Percentiles rank a stretch among this genome's conserved stretches.
These are phyloP conservation scores for Thalpophila matura DNA, from an alignment of 2,888 invertebrate genomes.

Conservation along the genomic window DNA sequence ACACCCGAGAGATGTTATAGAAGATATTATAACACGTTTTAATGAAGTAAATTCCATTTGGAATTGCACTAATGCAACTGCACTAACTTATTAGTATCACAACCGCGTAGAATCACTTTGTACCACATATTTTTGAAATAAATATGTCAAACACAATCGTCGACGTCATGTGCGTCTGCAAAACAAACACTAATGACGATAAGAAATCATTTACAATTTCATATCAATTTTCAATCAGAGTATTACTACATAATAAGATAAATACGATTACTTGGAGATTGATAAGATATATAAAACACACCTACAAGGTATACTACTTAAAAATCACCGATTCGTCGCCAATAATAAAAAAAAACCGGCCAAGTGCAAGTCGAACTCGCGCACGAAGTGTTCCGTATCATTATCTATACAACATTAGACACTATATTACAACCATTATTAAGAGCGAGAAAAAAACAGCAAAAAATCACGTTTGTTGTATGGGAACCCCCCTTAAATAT, in stretches of 20 bases:
- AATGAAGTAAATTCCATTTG: constrained; percentile 23
- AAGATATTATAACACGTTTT: constrained; percentile 33
- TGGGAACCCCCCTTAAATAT: too few relatives aligned
- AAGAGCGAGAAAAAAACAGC: too few relatives aligned
- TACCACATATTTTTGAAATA: constrained; percentile 13
- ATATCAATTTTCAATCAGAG: constrained; percentile 56
- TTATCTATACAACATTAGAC: too few relatives aligned
- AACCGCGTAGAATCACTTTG: constrained; percentile 6
- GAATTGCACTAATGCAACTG: constrained; percentile 6
- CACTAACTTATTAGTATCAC: constrained; percentile 8
- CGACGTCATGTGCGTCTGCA: constrained; percentile 48
- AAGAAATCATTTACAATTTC: constrained; percentile 49
- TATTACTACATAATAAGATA: constrained; percentile 57
- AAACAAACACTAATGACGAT: constrained; percentile 57
- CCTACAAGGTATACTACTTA: constrained; percentile 42
- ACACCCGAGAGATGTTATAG: constrained; percentile 39
- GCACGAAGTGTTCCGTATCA: too few relatives aligned
- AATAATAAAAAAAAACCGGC: too few relatives aligned
- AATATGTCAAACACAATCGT: constrained; percentile 22
- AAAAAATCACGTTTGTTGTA: too few relatives aligned
- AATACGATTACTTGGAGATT: constrained; percentile 53
- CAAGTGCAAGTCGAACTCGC: too few relatives aligned
- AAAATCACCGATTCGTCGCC: constrained; percentile 22
- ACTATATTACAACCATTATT: too few relatives aligned
- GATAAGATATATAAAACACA: constrained; percentile 52